Evolutionary conservation across 2,113 vertebrate species (phyloP), one percentile per base, ranked within the genome.

Genomic region (Tupaia chinensis): DNA sequence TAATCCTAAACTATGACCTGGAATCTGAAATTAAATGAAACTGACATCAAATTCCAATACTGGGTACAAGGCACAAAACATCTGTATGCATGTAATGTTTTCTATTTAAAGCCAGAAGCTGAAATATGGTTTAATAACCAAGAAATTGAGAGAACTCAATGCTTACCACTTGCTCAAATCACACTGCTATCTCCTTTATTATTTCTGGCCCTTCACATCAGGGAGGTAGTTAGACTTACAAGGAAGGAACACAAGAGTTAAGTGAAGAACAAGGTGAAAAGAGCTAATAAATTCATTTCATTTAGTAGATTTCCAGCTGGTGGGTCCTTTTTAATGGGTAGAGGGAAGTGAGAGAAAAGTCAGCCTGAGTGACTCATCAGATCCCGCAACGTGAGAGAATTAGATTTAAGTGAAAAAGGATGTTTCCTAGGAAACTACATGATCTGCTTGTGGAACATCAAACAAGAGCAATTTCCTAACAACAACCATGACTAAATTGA

Each of bases 361-460:
- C 96, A 97, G 97, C 83, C 97, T 90, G 97, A 96, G 97, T 98
- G 98, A 98, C 98, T 99, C 98, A 98, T 98, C 97, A 98, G 96
- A 98, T 98, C 98, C 92, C 58, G 85, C 96, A 82, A 98, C 58
- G 96, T 91, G 97, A 97, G 98, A 98, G 98, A 98, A 99, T 98
- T 98, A 98, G 98, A 98, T 98, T 98, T 98, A 98, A 99, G 98
- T 96, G 98, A 97, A 98, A 98, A 98, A 98, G 96, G 97, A 98
- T 97, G 99, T 99, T 99, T 98, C 99, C 98, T 98, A 98, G 99
- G 99, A 98, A 99, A 99, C 98, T 97, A 98, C 98, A 98, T 98
- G 98, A 98, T 98, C 98, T 98, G 97, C 98, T 98, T 98, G 98
- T 97, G 97, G 97, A 98, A 98, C 98, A 98, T 98, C 98, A 98